A percentile compares a stretch with the other conserved stretches of the same genome.
These are phyloP conservation scores for Heliornis fulica DNA, from an alignment of 2,113 vertebrate species.

Conservation along the genomic window DNA sequence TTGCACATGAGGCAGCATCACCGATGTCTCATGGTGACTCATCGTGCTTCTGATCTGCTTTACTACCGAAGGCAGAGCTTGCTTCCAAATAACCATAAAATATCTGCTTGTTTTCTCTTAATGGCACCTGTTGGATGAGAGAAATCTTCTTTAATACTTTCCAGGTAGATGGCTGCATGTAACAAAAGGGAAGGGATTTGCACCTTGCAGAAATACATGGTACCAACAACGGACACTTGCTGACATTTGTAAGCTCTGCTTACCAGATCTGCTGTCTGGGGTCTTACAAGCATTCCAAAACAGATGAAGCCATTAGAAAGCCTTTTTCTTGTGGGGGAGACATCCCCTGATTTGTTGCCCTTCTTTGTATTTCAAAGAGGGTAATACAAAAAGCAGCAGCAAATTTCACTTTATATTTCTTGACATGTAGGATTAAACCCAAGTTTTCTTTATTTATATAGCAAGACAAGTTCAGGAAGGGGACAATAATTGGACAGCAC, in stretches of 20 bases:
- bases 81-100: neutral
- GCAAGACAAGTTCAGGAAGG: neutral
- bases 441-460: neutral
- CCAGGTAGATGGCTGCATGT: neutral
- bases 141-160: neutral
- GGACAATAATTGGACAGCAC: neutral
- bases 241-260: neutral
- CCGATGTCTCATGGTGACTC: neutral
- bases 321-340: neutral
- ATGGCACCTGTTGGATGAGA: neutral
- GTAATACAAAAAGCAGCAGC: neutral
- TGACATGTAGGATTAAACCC: neutral
- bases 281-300: neutral
- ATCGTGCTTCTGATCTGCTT: neutral
- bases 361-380: neutral
- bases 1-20: constrained; percentile 5
- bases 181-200: neutral
- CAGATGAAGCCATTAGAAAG: neutral
- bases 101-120: neutral
- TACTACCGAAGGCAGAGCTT: neutral
- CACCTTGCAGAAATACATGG: neutral
- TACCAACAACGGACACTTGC: neutral
- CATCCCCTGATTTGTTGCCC: neutral
- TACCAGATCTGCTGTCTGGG: neutral
- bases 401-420: neutral